A percentile compares a stretch with the other conserved stretches of the same genome.
phyloP scores from a whole-genome alignment of 1,140 invertebrate species.

The Ceratosolen solmsi region DNA sequence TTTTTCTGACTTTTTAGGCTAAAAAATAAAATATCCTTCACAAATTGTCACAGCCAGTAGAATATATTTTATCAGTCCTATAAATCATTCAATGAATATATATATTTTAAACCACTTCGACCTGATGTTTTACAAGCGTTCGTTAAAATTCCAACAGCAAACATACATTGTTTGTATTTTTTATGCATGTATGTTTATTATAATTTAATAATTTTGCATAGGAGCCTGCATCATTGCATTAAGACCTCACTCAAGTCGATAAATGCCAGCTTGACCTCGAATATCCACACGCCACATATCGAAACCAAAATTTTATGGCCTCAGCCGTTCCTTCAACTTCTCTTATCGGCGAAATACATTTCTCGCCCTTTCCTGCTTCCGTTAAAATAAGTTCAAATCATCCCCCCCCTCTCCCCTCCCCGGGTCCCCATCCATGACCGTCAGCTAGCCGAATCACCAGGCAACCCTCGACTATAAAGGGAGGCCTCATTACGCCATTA shows the following conservation, averaged over 20 bases:
- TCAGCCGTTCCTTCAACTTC: not conserved
- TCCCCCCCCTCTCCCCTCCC: not conserved
- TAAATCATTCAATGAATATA: conserved; percentile 19
- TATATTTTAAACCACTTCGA: not conserved
- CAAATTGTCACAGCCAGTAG: not conserved
- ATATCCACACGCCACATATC: not conserved
- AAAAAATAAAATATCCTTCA: not conserved
- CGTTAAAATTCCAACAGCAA: not conserved
- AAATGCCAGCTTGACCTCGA: not conserved
- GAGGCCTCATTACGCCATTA: not conserved
- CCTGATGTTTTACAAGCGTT: not conserved
- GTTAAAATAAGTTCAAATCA: not conserved
- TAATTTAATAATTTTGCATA: not conserved
- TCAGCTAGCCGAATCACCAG: not conserved
- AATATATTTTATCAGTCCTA: not conserved
- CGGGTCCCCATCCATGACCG: no score
- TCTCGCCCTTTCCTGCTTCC: not conserved
- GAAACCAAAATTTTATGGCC: not conserved
- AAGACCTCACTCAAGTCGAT: not conserved
- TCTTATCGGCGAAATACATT: not conserved
- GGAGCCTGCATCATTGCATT: no score
- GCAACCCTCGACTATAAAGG: not conserved
- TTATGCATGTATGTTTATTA: not conserved
- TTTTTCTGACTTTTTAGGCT: not conserved
- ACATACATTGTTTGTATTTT: not conserved